Evolutionary conservation across 2,113 vertebrate genomes (phyloP), one percentile per base, ranked within the genome.

Genomic region (Chaenogobius annularis): DNA sequence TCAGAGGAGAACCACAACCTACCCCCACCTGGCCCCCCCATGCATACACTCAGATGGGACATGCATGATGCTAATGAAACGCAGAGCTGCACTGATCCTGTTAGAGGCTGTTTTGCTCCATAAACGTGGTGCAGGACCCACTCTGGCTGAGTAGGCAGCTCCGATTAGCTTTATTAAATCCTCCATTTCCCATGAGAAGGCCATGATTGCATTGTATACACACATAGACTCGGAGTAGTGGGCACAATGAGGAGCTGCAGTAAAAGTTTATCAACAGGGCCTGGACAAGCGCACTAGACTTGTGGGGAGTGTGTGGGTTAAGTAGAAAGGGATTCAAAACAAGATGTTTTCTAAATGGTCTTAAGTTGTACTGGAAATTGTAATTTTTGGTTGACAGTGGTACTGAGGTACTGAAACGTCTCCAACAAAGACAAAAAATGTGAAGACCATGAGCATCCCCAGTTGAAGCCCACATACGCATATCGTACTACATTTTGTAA

Each of bases 81-180:
- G 55, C 78, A 52, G 76, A 7, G 87, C 88, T 73, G 78, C 73
- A 83, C 59, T 87, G 91, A 94, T 93, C 93, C 89, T 61, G 84
- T 92, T 90, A 88, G 70, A 80, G 79, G 82, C 31, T 83, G 65
- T 81, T 77, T 69, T 83, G 58, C 31, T 85, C 66, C 75, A 75
- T 86, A 91, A 84, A 87, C 85, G 76, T 56, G 72, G 67, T 43
- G 8, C 54, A 43, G 73, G 91, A 87, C 89, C 66, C 46, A 66
- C 83, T 88, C 83, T 87, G 77, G 90, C 87, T 83, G 86, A 93
- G 47, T 72, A 84, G 93, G 70, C 65, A 94, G 78, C 81, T 82
- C 78, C 77, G 88, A 92, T 94, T 84, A 86, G 80, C 83, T 92
- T 92, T 91, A 82, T 92, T 94, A 93, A 92, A 93, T 92, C 74